A percentile compares a stretch with the other conserved stretches of the same genome.
Evolutionary conservation across 1,140 invertebrate species (phyloP).

Genomic region (Hormaphis cornu): DNA sequence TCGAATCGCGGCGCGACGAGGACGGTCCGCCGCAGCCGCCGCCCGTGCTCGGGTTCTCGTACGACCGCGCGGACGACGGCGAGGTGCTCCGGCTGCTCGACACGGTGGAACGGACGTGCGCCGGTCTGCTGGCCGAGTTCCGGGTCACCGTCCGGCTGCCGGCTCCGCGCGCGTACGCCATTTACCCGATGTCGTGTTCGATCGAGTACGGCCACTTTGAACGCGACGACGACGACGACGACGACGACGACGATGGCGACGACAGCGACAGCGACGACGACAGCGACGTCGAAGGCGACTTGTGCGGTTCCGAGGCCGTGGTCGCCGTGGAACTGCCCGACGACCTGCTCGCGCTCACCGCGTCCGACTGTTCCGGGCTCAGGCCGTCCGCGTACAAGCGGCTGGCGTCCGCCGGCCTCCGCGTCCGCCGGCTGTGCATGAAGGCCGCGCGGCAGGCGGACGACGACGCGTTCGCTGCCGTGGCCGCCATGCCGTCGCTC

Average conservation of each 20-base stretch:
- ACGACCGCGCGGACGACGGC: not conserved
- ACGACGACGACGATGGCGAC: not conserved
- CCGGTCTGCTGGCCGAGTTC: constrained; percentile 17
- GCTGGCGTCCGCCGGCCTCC: not conserved
- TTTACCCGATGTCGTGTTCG: not conserved
- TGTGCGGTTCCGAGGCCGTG: not conserved
- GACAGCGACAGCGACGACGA: too few relatives aligned
- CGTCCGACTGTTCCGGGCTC: not conserved
- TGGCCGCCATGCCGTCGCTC: not conserved
- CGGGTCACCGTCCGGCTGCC: not conserved
- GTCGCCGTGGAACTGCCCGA: not conserved
- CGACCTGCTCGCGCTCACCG: not conserved
- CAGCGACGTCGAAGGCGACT: too few relatives aligned
- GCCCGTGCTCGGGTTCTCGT: not conserved
- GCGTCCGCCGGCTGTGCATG: not conserved
- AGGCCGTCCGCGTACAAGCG: not conserved
- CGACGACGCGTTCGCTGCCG: constrained; percentile 2
- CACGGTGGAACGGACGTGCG: not conserved
- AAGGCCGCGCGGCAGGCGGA: not conserved
- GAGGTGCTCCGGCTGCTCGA: not conserved
- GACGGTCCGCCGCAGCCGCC: not conserved
- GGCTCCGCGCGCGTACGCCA: not conserved
- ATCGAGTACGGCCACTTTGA: not conserved
- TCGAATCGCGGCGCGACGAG: not conserved
- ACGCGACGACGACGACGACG: not conserved